Evolutionary conservation across 1,140 invertebrate genomes (phyloP).

Genomic region (Steinernema feltiae): DNA sequence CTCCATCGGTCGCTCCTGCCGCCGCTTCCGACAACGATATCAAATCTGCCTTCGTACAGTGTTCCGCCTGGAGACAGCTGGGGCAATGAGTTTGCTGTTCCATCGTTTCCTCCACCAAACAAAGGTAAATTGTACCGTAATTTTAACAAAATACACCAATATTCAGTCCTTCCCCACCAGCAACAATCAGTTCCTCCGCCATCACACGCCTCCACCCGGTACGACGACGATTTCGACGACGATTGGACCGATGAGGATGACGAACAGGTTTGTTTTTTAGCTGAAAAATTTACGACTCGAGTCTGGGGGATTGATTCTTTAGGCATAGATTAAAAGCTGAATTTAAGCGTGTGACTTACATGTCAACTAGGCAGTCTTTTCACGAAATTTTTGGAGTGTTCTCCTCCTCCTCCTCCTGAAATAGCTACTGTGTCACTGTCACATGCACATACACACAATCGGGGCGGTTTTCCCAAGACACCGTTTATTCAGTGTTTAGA

Average conservation of each 20-base stretch:
- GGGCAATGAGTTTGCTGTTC: conserved; percentile 23
- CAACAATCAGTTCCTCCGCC: conserved; percentile 14
- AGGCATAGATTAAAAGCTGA: too few relatives aligned
- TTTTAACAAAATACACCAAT: background rate
- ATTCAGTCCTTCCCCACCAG: conserved; percentile 22
- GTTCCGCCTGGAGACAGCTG: conserved; percentile 25
- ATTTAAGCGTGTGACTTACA: too few relatives aligned
- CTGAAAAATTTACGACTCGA: too few relatives aligned
- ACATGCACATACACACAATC: too few relatives aligned
- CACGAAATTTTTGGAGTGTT: background rate
- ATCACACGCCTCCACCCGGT: background rate
- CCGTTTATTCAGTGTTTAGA: conserved; percentile 9
- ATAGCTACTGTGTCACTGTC: conserved; percentile 14
- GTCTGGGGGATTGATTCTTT: too few relatives aligned
- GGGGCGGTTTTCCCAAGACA: background rate
- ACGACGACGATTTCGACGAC: conserved; percentile 54
- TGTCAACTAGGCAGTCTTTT: background rate
- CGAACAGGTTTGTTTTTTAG: conserved; percentile 31
- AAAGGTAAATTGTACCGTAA: conserved; percentile 11
- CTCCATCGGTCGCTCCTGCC: conserved; percentile 31
- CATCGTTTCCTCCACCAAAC: conserved; percentile 24
- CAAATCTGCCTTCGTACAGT: background rate
- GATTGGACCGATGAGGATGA: conserved; percentile 57
- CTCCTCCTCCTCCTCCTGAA: background rate
- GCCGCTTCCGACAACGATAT: conserved; percentile 18